phyloP scores from a whole-genome alignment of 2,797 vertebrate species.

The Cephalopachus bancanus region DNA sequence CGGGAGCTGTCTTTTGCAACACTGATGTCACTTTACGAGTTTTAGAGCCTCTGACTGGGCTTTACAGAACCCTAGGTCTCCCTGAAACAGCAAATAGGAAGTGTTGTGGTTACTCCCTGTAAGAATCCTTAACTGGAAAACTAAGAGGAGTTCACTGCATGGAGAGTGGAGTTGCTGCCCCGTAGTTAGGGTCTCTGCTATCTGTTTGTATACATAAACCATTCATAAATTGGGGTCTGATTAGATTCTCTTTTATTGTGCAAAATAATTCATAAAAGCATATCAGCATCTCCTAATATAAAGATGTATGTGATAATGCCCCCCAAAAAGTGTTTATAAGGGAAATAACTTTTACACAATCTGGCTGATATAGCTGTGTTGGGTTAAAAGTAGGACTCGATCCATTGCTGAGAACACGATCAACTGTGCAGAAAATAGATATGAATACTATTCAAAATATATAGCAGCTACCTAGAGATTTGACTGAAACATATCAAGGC shows the following conservation, averaged over 20 bases:
- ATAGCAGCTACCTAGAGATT: not conserved
- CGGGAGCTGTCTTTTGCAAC: no score
- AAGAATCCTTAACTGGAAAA: not conserved
- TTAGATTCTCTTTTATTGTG: not conserved
- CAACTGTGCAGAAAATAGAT: not conserved
- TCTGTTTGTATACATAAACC: not conserved
- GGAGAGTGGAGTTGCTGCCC: not conserved
- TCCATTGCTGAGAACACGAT: not conserved
- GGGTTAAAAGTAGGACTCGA: conserved; percentile 26
- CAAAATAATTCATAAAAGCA: conserved; percentile 8
- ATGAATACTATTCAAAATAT: conserved; percentile 38
- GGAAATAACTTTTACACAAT: not conserved
- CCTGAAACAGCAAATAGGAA: not conserved
- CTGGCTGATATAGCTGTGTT: not conserved
- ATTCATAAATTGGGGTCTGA: not conserved
- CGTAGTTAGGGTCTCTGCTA: not conserved
- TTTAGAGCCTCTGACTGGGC: not conserved
- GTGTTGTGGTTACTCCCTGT: not conserved
- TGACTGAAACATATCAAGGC: conserved; percentile 5
- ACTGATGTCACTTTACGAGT: not conserved
- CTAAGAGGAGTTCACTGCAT: not conserved
- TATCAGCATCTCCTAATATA: not conserved
- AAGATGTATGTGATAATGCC: not conserved
- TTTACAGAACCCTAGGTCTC: not conserved
- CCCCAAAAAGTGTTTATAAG: not conserved